Conservation (phyloP, 2,113 vertebrate genomes). For the Epinephelus cyanopodus region DNA sequence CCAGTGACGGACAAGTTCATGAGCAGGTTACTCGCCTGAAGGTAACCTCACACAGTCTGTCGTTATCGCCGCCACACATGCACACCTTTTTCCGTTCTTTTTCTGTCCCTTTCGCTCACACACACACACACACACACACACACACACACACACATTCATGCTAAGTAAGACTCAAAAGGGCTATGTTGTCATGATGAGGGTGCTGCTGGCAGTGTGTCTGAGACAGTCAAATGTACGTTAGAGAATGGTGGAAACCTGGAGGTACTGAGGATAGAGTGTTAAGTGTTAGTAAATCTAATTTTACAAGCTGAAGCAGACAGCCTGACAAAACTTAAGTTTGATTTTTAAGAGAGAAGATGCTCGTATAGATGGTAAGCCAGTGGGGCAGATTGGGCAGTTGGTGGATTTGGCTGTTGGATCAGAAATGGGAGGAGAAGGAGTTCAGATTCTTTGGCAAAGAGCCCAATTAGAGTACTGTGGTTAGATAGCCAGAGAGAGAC, state of each 20-base stretch:
- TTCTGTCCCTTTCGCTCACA: constrained; percentile 5
- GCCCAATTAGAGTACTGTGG: constrained; percentile 4
- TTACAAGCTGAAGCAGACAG: neutral
- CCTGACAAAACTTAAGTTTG: neutral
- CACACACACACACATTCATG: constrained; percentile 6
- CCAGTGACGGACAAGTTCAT: constrained; percentile 37
- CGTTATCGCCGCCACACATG: constrained; percentile 17
- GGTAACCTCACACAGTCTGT: constrained; percentile 33
- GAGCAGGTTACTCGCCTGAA: constrained; percentile 47
- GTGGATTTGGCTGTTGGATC: neutral
- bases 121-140: neutral
- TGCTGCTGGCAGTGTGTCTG: constrained; percentile 31
- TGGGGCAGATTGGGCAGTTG: neutral
- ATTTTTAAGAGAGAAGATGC: neutral
- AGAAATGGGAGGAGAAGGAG: neutral
- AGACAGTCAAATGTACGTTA: constrained; percentile 33
- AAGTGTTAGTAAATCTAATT: constrained; percentile 18
- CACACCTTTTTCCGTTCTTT: neutral
- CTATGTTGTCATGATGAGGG: neutral
- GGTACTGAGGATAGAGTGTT: neutral
- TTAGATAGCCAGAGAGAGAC: neutral
- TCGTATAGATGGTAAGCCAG: neutral
- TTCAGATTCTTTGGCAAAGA: neutral
- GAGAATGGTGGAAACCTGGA: constrained; percentile 1
- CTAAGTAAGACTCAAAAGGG: neutral